Percentiles rank a stretch among this genome's conserved stretches.
These are phyloP conservation scores for Drosophila subobscura DNA, from an alignment of 1,140 invertebrate genomes.

Conservation along the genomic window DNA sequence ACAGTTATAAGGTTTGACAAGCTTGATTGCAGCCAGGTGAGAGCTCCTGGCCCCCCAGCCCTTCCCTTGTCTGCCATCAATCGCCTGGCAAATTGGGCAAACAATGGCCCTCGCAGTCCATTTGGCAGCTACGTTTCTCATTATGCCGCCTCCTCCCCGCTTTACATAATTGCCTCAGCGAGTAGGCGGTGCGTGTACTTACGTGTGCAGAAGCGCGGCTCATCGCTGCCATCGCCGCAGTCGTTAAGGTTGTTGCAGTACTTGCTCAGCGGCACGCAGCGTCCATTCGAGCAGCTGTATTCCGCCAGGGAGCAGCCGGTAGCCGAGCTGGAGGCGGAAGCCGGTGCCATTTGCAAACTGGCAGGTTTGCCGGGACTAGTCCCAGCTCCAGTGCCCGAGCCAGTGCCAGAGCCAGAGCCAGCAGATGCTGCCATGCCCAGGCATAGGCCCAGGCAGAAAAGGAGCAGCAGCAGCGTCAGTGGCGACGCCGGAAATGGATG, in stretches of 20 bases:
- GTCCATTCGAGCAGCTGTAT: conserved; percentile 91
- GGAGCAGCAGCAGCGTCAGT: conserved; percentile 49
- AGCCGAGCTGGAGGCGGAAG: conserved; percentile 5
- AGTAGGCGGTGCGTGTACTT: conserved; percentile 84
- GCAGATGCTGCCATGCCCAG: conserved; percentile 34
- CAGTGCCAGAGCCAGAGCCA: conserved; percentile 19
- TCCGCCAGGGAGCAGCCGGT: conserved; percentile 89
- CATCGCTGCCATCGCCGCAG: conserved; percentile 93
- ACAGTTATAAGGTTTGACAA: conserved; percentile 52
- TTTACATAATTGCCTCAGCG: conserved; percentile 60
- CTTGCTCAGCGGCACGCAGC: conserved; percentile 91
- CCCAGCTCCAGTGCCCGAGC: conserved; percentile 30
- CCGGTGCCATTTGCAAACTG: conserved; percentile 55
- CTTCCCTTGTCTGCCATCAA: conserved; percentile 7
- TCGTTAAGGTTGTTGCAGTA: conserved; percentile 93
- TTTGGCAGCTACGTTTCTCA: conserved; percentile 50
- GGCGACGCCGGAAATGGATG: conserved; percentile 45
- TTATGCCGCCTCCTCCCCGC: conserved; percentile 33
- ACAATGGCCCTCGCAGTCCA: conserved; percentile 32
- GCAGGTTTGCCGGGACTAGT: conserved; percentile 47
- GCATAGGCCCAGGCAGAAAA: conserved; percentile 42
- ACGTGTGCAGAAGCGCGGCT: conserved; percentile 94
- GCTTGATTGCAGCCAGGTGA: conserved; percentile 43
- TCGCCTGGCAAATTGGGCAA: conserved; percentile 42
- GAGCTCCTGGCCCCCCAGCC: neutral